Evolutionary conservation across 2,888 invertebrate species (phyloP).

Genomic region (Brenthis hecate): DNA sequence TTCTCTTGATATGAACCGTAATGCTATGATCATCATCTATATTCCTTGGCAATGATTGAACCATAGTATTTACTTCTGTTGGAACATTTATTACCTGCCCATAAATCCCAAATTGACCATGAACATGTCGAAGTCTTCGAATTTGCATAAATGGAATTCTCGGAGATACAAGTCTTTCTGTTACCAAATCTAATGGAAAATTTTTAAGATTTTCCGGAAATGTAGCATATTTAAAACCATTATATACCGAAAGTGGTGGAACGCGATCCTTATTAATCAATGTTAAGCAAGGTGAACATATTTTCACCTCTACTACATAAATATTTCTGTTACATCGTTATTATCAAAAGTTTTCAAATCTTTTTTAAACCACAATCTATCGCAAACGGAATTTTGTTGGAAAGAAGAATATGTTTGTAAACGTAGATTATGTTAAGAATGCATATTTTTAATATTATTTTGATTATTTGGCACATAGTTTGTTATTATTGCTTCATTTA

Average conservation of each 20-base stretch:
- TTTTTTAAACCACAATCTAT: conserved; percentile 40
- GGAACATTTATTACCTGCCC: conserved; percentile 51
- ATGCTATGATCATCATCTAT: conserved; percentile 44
- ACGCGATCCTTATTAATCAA: conserved; percentile 32
- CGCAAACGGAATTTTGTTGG: conserved; percentile 30
- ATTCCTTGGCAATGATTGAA: conserved; percentile 45
- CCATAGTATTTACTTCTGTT: conserved; percentile 46
- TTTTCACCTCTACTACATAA: conserved; percentile 21
- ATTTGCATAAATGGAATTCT: conserved; percentile 42
- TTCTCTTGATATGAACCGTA: conserved; percentile 42
- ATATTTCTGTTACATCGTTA: conserved; percentile 20
- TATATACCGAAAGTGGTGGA: conserved; percentile 30
- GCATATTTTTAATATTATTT: no score
- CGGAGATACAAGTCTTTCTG: conserved; percentile 37
- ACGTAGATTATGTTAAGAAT: no score
- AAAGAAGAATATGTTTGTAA: no score
- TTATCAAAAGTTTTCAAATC: conserved; percentile 33
- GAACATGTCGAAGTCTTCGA: conserved; percentile 45
- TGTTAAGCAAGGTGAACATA: conserved; percentile 32
- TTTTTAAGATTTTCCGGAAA: conserved; percentile 24
- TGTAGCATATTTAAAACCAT: conserved; percentile 36
- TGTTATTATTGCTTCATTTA: no score
- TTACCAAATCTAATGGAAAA: conserved; percentile 30
- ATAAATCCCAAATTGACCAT: conserved; percentile 45
- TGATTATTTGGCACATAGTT: no score